Evolutionary conservation across 2,797 vertebrate species (phyloP), one percentile per base, ranked within the genome.

Genomic region (Phrynocephalus guinanensis): DNA sequence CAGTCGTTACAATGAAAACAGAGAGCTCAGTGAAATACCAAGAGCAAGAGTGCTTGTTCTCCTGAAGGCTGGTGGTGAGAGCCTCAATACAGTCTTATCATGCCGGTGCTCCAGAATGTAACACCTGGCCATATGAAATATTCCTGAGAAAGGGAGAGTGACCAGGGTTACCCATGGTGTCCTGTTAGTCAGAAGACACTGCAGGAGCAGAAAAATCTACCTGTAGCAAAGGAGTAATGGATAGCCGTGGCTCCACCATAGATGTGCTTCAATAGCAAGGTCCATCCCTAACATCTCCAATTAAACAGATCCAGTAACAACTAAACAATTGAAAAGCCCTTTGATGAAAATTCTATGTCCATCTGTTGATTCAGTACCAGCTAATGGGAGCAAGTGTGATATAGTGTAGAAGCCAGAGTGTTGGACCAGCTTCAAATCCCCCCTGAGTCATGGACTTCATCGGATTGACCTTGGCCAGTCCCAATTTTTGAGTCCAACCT

Each of bases 1-100:
- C 6, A 44, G 13, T 82, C 38, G 84, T 50, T 70, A 66, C 16
- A 18, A 72, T 88, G 79, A 85, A 88, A 87, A 86, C 87, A 87
- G 76, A 56, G 81, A 24, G 5, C 22, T 6, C 18, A 38, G 22
- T 28, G 5, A 87, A 60, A 30, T 4, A 77, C 18, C 24, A 77
- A 82, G 38, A 33, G 28, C 60, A 38, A 28, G 11, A 52, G 48
- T 66, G 72, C 2, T 1, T 85, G 82, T 50, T 83, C 3, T n/a
- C 28, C 52, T 24, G 9, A 77, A 63, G 33, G 18, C 4, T 9
- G 60, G 60, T 9, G 60, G 18, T 18, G 20, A 20, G 18, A 18
- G 15, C 60, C 60, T 63, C 13, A 63, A 63, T 15, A 63, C 60
- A 20, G 20, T 18, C 60, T 63, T 63, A 63, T 3, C 10, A 8